A percentile compares a stretch with the other conserved stretches of the same genome.
These are phyloP conservation scores for Triplophysa siluroides DNA, from an alignment of 2,113 vertebrate genomes.

Conservation along the genomic window DNA sequence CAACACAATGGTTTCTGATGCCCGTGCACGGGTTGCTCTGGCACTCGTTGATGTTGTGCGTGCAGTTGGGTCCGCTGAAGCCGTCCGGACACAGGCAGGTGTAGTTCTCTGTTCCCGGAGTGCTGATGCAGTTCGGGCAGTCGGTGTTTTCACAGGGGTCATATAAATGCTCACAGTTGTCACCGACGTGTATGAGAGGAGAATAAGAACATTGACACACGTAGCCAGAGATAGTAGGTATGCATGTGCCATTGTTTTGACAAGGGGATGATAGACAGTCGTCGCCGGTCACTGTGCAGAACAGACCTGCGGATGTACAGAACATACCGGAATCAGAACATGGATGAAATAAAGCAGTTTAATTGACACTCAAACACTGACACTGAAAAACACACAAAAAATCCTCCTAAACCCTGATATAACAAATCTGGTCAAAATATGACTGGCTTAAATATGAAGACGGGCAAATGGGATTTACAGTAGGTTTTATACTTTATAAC, in stretches of 20 bases:
- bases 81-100: conserved; percentile 74
- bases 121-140: conserved; percentile 64
- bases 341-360: too few relatives aligned
- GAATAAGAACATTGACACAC: conserved; percentile 73
- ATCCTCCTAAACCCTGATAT: too few relatives aligned
- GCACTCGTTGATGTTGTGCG: conserved; percentile 65
- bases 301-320: conserved; percentile 62
- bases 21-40: conserved; percentile 74
- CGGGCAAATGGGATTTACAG: too few relatives aligned
- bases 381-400: too few relatives aligned
- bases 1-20: conserved; percentile 65
- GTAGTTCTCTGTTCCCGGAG: conserved; percentile 63
- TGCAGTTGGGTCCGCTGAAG: conserved; percentile 68
- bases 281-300: conserved; percentile 67
- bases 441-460: too few relatives aligned
- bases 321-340: background rate
- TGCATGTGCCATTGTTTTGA: conserved; percentile 78
- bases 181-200: conserved; percentile 70
- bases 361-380: too few relatives aligned
- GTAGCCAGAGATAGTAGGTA: conserved; percentile 68
- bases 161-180: conserved; percentile 75
- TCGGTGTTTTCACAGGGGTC: conserved; percentile 71
- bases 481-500: too few relatives aligned
- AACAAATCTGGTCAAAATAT: too few relatives aligned
- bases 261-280: conserved; percentile 81